Percentiles rank a stretch among this genome's conserved stretches.
Evolutionary conservation across 2,113 vertebrate species (phyloP).

Genomic region (Callipepla californica): DNA sequence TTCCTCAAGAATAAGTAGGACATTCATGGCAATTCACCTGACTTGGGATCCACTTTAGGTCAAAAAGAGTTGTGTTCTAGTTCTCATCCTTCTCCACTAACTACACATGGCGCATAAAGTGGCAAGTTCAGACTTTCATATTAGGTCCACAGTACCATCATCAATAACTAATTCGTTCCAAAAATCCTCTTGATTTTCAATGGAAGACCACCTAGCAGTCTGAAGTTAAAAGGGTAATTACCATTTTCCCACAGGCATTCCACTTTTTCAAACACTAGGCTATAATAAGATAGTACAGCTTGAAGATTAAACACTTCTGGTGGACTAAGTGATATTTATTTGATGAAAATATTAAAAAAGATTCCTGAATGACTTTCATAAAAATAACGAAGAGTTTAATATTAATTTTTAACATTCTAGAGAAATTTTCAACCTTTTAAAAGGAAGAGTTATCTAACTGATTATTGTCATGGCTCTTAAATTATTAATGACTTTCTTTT

Average conservation of each 20-base stretch:
- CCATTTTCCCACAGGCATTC: not conserved
- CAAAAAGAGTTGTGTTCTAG: not conserved
- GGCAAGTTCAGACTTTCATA: not conserved
- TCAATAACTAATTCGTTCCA: not conserved
- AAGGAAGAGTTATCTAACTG: not conserved
- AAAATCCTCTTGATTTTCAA: not conserved
- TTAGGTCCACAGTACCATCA: not conserved
- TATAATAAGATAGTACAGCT: not conserved
- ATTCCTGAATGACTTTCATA: not conserved
- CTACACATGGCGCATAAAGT: not conserved
- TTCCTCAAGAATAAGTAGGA: not conserved
- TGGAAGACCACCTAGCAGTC: not conserved
- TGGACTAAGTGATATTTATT: not conserved
- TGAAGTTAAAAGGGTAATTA: not conserved
- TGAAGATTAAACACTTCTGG: fast-evolving
- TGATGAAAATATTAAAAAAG: not conserved
- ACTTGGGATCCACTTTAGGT: not conserved
- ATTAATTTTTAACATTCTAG: not conserved
- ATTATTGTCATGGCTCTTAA: not conserved
- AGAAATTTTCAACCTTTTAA: not conserved
- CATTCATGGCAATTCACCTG: not conserved
- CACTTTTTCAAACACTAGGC: not conserved
- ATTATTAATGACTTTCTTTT: not conserved
- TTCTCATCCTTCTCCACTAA: not conserved
- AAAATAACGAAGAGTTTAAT: not conserved